Evolutionary conservation across 1,140 invertebrate species (phyloP).

Genomic region (Agrypnia vestita): DNA sequence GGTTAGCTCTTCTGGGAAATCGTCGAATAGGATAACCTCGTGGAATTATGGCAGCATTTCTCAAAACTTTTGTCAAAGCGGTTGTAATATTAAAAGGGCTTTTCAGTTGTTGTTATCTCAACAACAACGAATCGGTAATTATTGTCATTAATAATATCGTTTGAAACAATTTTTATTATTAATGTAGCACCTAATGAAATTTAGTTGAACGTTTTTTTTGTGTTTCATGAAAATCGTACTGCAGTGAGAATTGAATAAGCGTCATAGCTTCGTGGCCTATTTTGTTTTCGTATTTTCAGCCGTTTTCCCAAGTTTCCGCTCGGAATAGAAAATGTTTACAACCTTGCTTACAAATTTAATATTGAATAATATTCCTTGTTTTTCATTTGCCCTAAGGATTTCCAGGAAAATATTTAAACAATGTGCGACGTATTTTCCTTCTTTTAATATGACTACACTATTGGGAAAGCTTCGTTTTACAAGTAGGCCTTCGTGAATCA

Average conservation of each 20-base stretch:
- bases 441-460: slow-evolving; percentile 5
- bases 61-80: too few species aligned
- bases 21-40: background rate
- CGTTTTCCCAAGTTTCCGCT: background rate
- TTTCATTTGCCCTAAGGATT: background rate
- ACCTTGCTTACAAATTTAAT: slow-evolving; percentile 24
- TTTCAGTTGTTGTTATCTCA: background rate
- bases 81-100: background rate
- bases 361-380: slow-evolving; percentile 28
- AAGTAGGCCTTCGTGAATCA: too few species aligned
- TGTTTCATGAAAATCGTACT: background rate
- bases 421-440: background rate
- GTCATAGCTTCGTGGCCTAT: background rate
- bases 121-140: background rate
- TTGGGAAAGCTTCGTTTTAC: background rate
- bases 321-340: slow-evolving; percentile 5
- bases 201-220: too few species aligned
- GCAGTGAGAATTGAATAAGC: background rate
- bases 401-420: background rate
- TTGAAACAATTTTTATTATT: too few species aligned
- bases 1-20: background rate
- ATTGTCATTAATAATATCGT: background rate
- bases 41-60: background rate
- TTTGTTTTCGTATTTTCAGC: slow-evolving; percentile 1
- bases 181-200: too few species aligned